Evolutionary conservation across 1,140 invertebrate species (phyloP), one percentile per base, ranked within the genome.

Genomic region (Panagrolaimus sp.): DNA sequence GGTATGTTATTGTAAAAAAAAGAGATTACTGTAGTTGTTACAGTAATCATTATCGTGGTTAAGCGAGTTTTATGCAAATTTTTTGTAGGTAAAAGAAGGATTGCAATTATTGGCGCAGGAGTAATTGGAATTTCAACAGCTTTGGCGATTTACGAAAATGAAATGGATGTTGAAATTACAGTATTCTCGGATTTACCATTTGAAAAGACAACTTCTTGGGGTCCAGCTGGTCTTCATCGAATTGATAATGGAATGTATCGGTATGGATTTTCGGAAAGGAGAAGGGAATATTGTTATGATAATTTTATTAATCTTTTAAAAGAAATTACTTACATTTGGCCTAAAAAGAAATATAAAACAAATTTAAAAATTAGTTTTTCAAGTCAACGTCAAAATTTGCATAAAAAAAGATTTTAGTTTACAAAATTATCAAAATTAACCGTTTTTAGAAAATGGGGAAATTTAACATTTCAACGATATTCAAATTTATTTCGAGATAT

Each of bases 181-280:
- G 26, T 81, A 10, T 76, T 76, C 58, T 58, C 69, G 17, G 74
- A 82, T 58, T 47, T 67, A 10, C 52, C 68, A 17, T 82, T 81
- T 55, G 75, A 80, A 47, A 62, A 81, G 12, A 78, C 76, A 2
- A 75, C 74, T 38, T 78, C 75, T 26, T 82, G 68, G 43, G 79
- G 80, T n/a, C 79, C 79, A 45, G 79, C 78, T 10, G 79, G 79
- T 14, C 62, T 81, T 14, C 82, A 82, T 67, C 69, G 79, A 10
- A 62, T 81, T 14, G 80, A 81, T 67, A 71, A 74, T 52, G 32
- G 32, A 38, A 38, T 38, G 32, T 38, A 38, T 38, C 32, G 32
- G 32, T 38, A 43, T 63, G 17, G 67, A 73, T 38, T 64, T 71
- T 43, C 75, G 65, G 72, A 73, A 38, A 69, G 78, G 69, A 67